These are phyloP conservation scores for Buathra laborator DNA, from an alignment of 2,888 invertebrate species.

Conservation along the genomic window DNA sequence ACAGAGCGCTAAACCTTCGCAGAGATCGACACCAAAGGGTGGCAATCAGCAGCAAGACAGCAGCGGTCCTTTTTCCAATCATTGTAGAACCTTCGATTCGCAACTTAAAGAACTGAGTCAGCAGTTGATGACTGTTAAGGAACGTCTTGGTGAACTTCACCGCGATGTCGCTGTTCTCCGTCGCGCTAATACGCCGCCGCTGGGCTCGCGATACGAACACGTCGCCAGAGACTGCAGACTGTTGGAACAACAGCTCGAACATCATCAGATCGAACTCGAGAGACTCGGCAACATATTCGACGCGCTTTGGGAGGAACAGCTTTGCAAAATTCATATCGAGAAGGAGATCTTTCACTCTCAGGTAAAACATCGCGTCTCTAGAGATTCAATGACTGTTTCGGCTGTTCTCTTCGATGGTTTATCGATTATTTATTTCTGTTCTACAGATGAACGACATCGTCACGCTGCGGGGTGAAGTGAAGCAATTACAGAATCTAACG, in stretches of 20 bases:
- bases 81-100: constrained; percentile 88
- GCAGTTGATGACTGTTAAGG: constrained; percentile 88
- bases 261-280: constrained; percentile 88
- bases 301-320: constrained; percentile 90
- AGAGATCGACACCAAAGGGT: constrained; percentile 78
- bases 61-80: constrained; percentile 88
- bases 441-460: constrained; percentile 88
- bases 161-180: constrained; percentile 89
- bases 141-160: constrained; percentile 89
- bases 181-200: constrained; percentile 86
- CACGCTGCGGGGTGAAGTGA: constrained; percentile 88
- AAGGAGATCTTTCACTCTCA: constrained; percentile 89
- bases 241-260: constrained; percentile 88
- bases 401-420: too few relatives aligned
- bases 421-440: not conserved
- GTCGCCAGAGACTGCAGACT: constrained; percentile 87
- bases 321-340: constrained; percentile 90
- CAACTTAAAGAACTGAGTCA: constrained; percentile 88
- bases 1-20: constrained; percentile 69
- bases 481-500: constrained; percentile 88
- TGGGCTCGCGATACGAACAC: constrained; percentile 86
- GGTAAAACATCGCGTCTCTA: constrained; percentile 77
- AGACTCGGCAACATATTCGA: constrained; percentile 88
- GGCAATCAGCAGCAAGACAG: constrained; percentile 78
- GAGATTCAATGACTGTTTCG: too few relatives aligned